Base-by-base conservation (phyloP, 2,797 vertebrate genomes). In the Microctenopoma lineatum region DNA sequence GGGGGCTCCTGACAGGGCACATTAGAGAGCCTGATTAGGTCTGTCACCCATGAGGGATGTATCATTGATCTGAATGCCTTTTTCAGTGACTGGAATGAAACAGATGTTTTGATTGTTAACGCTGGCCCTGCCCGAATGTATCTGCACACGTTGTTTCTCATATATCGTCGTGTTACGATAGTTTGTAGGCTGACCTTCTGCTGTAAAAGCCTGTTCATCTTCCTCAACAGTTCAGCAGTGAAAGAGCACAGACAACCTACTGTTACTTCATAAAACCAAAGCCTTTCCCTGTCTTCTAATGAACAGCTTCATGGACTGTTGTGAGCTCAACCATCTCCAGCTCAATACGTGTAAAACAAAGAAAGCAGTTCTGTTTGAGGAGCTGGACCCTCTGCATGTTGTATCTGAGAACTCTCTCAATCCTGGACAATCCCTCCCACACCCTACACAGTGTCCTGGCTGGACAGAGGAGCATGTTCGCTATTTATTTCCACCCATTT, bases 21-120 rank as follows among this genome's bases (percentile, higher is more conserved):
- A 76, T 48, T 39, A 84, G 59, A 61, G 26, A 76, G 42, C 56
- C 72, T 83, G 81, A 88, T 87, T 84, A 84, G 64, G 34, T 59
- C 16, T 34, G 59, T 80, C 74, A 73, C 65, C 73, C 73, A 65
- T 38, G 54, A 7, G 51, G 42, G 59, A 79, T 50, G 52, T 16
- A 59, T 13, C 66, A 85, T 81, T 75, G 83, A 90, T 85, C 77
- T 59, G 13, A 70, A 70, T 38, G 73, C 12, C 68, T 51, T 79
- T 74, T 83, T 69, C 55, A 77, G 59, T 66, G 72, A 81, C 73
- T 80, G 77, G 52, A 41, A 79, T 81, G 59, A 80, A 74, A 60
- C 70, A 60, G 41, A 72, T 18, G 41, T 60, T 81, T 52, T 56
- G 58, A 80, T 65, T 77, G 74, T 56, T 64, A 70, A 51, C 60